phyloP scores from a whole-genome alignment of 2,113 vertebrate genomes.

The Origma solitaria region DNA sequence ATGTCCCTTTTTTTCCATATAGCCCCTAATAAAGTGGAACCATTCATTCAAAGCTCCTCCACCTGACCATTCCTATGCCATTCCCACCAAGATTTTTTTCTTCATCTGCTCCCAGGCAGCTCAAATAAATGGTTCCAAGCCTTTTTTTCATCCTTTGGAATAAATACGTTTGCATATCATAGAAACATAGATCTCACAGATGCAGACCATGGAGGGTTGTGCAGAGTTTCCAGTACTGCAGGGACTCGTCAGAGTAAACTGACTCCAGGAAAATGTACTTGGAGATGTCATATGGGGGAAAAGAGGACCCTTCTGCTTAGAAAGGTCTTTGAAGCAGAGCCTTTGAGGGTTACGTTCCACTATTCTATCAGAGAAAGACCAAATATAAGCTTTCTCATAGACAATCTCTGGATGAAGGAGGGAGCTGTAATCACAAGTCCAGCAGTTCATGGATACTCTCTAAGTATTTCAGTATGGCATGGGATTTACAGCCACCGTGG shows the following conservation, averaged over 20 bases:
- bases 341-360: not conserved
- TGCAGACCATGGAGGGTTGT: not conserved
- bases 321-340: not conserved
- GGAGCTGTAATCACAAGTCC: slow-evolving; percentile 6
- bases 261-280: not conserved
- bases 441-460: not conserved
- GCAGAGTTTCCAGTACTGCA: not conserved
- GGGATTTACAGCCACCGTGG: not conserved
- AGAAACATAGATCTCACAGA: not conserved
- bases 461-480: not conserved
- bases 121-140: not conserved
- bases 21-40: fast-evolving
- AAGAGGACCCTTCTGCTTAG: not conserved
- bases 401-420: not conserved
- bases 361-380: not conserved
- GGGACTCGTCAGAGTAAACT: not conserved
- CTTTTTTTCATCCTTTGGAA: not conserved
- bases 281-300: not conserved
- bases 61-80: not conserved
- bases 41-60: not conserved
- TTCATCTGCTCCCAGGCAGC: not conserved
- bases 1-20: not conserved
- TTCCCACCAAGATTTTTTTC: not conserved
- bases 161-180: not conserved
- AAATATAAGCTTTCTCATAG: not conserved